A percentile compares a stretch with the other conserved stretches of the same genome.
Evolutionary conservation across 2,888 invertebrate species (phyloP).

Genomic region (Leptopilina myrica): DNA sequence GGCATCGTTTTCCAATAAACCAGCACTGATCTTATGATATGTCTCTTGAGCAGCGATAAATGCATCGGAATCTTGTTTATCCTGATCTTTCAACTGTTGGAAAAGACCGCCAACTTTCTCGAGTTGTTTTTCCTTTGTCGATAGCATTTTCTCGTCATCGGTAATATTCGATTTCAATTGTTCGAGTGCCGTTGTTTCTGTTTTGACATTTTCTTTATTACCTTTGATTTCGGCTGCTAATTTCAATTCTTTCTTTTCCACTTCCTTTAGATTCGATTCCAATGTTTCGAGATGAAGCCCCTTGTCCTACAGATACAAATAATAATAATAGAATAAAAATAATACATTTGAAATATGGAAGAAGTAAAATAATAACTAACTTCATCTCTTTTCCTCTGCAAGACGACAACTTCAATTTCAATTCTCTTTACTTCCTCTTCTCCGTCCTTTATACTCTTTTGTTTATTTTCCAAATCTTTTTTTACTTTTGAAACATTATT

Average conservation of each 20-base stretch:
- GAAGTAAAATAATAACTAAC: conserved; percentile 75
- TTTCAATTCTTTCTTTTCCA: conserved; percentile 84
- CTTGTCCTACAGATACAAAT: conserved; percentile 79
- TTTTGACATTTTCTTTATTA: conserved; percentile 82
- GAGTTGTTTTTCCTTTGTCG: conserved; percentile 81
- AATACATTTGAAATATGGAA: too few species aligned
- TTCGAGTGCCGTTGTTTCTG: conserved; percentile 83
- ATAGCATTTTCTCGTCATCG: conserved; percentile 83
- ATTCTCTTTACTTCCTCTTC: conserved; percentile 78
- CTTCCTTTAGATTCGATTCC: conserved; percentile 81
- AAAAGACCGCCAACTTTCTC: conserved; percentile 82
- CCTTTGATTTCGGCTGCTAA: conserved; percentile 82
- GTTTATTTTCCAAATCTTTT: conserved; percentile 79
- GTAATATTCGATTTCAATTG: conserved; percentile 82
- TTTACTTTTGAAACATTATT: conserved; percentile 79
- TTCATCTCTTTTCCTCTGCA: conserved; percentile 83
- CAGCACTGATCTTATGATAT: conserved; percentile 90
- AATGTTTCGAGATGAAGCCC: conserved; percentile 82
- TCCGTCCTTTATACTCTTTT: conserved; percentile 79
- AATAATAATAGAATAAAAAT: neutral
- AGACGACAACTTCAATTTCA: conserved; percentile 80
- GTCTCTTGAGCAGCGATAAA: conserved; percentile 86
- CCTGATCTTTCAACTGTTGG: conserved; percentile 83
- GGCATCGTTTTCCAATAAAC: conserved; percentile 86
- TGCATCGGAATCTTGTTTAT: conserved; percentile 82